These are phyloP conservation scores for Myiothlypis chrysogaster DNA, from an alignment of 2,797 vertebrate species.

Conservation along the genomic window DNA sequence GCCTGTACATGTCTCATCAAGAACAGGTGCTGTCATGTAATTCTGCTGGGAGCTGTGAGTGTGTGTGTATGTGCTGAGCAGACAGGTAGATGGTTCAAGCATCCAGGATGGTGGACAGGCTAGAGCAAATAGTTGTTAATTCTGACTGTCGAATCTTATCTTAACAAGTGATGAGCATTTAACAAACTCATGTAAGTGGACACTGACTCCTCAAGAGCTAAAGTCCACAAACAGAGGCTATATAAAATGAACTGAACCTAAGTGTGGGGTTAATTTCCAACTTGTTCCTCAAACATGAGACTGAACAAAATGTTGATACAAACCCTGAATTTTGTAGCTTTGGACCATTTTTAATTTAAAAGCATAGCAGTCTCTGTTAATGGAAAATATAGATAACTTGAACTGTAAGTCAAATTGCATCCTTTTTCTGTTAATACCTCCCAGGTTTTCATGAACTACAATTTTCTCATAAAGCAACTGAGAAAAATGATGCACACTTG, in stretches of 20 bases:
- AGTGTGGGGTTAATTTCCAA: not conserved
- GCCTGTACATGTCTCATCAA: not conserved
- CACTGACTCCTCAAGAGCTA: not conserved
- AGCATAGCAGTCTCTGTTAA: not conserved
- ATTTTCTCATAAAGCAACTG: not conserved
- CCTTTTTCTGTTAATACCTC: not conserved
- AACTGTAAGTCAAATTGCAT: not conserved
- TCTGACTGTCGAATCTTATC: not conserved
- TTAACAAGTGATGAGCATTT: not conserved
- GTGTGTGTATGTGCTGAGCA: not conserved
- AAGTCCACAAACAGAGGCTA: not conserved
- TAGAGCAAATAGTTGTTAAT: not conserved
- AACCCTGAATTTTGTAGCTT: not conserved
- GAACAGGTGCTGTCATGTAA: not conserved
- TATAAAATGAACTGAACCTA: not conserved
- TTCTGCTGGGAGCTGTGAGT: not conserved
- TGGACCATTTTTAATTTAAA: slow-evolving; percentile 8
- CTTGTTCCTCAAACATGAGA: not conserved
- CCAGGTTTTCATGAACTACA: not conserved
- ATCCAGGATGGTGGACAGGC: not conserved
- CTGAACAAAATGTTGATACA: not conserved
- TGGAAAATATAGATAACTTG: not conserved
- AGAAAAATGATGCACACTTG: not conserved
- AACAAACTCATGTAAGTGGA: not conserved
- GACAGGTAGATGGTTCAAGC: not conserved